These are phyloP conservation scores for Dipus sagitta DNA, from an alignment of 2,797 vertebrate species.

Conservation along the genomic window DNA sequence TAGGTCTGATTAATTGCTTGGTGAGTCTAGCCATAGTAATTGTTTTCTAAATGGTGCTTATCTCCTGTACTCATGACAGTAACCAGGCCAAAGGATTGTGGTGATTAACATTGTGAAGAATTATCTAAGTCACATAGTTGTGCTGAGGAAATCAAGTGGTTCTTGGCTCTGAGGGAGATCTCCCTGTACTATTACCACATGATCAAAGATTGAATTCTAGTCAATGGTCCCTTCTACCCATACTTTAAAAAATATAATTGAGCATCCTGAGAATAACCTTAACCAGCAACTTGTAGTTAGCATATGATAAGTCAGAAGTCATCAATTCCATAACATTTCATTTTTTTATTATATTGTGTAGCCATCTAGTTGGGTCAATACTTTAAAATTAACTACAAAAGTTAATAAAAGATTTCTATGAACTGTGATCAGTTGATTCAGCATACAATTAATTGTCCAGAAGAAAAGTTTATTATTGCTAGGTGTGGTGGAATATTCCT, in stretches of 20 bases:
- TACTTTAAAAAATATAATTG: neutral
- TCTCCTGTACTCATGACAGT: neutral
- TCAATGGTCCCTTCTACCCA: neutral
- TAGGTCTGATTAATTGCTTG: neutral
- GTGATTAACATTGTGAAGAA: neutral
- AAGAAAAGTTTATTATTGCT: too few species aligned
- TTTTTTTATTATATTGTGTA: slow-evolving; percentile 1
- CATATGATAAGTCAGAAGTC: neutral
- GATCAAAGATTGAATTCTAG: neutral
- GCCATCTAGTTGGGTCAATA: neutral
- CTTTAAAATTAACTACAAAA: slow-evolving; percentile 47
- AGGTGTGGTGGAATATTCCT: too few species aligned
- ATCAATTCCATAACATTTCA: neutral
- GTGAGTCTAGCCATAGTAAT: neutral
- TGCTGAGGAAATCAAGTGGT: neutral
- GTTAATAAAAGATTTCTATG: slow-evolving; percentile 18
- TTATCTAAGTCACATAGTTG: neutral
- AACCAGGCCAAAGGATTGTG: neutral
- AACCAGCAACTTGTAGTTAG: neutral
- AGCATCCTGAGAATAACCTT: neutral
- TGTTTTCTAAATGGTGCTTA: neutral
- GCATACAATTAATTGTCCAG: neutral
- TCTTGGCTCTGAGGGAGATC: neutral
- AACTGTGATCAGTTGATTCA: neutral
- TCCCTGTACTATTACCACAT: neutral